phyloP scores from a whole-genome alignment of 2,888 invertebrate genomes.

The Phragmatobia fuliginosa region DNA sequence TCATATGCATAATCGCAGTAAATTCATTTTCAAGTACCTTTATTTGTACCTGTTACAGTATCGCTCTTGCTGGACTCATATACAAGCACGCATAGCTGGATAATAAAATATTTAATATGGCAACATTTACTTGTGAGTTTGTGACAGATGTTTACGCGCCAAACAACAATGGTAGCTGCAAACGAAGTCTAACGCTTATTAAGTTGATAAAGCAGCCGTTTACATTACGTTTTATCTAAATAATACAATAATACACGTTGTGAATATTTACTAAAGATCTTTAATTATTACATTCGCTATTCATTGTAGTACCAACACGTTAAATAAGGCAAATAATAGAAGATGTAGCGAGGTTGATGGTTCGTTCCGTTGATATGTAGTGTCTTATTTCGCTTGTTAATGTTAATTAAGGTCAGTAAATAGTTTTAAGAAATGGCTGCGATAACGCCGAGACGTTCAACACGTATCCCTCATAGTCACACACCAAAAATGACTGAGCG shows the following conservation, averaged over 20 bases:
- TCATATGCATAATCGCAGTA: too few species aligned
- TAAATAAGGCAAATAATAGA: conserved; percentile 25
- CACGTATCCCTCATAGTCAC: conserved; percentile 72
- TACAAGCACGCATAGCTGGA: too few species aligned
- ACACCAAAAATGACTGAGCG: conserved; percentile 88
- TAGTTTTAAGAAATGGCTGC: conserved; percentile 67
- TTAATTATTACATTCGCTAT: conserved; percentile 16
- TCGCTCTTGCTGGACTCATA: background rate
- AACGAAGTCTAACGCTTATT: conserved; percentile 67
- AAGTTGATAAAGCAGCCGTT: conserved; percentile 57
- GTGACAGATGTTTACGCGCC: conserved; percentile 86
- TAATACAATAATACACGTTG: conserved; percentile 37
- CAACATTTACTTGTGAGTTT: conserved; percentile 61
- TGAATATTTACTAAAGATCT: conserved; percentile 21
- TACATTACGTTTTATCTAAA: conserved; percentile 47
- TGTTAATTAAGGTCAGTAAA: conserved; percentile 47
- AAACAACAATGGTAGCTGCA: conserved; percentile 79
- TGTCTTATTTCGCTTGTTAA: conserved; percentile 50
- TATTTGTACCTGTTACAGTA: too few species aligned
- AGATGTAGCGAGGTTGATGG: conserved; percentile 42
- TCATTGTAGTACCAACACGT: conserved; percentile 29
- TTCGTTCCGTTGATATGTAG: conserved; percentile 43
- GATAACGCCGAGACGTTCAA: conserved; percentile 76
- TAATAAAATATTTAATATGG: conserved; percentile 30
- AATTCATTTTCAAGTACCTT: too few species aligned